Conservation (phyloP, 2,888 invertebrate species). For the Pemphredon lugubris region DNA sequence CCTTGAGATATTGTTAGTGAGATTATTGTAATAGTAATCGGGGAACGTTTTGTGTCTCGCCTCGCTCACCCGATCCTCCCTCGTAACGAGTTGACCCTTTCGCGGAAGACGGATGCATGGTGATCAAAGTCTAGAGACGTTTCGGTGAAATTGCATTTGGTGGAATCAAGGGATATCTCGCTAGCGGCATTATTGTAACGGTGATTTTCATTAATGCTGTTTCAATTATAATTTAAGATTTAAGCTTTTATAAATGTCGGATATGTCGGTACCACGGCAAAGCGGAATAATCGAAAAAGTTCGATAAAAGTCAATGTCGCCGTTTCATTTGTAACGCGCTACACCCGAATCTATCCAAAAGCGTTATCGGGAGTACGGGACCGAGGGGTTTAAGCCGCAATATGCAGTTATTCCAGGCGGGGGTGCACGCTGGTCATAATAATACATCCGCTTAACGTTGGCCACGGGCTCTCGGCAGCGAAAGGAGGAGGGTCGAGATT, state of each 20-base stretch:
- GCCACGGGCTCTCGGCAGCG: no score
- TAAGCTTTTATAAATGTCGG: no score
- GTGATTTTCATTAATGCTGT: no score
- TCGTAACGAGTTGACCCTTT: no score
- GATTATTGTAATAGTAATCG: constrained; percentile 44
- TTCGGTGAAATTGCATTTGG: no score
- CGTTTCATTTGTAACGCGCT: constrained; percentile 2
- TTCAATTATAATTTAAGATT: no score
- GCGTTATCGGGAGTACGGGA: constrained; percentile 51
- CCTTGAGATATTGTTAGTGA: constrained; percentile 46
- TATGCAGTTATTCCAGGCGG: constrained; percentile 66
- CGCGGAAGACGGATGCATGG: no score
- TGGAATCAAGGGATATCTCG: no score
- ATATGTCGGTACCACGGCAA: neutral
- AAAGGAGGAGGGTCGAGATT: constrained; percentile 56
- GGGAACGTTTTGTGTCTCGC: no score
- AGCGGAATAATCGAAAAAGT: neutral
- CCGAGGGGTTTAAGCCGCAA: constrained; percentile 61
- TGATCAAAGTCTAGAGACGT: no score
- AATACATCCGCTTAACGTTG: constrained; percentile 66
- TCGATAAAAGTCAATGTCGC: constrained; percentile 14
- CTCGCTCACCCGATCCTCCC: no score
- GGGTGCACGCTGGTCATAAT: constrained; percentile 58
- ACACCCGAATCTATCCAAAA: constrained; percentile 31
- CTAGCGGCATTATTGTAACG: no score